Evolutionary conservation across 1,140 invertebrate species (phyloP), one percentile per base, ranked within the genome.

Genomic region (Belonocnema kinseyi): DNA sequence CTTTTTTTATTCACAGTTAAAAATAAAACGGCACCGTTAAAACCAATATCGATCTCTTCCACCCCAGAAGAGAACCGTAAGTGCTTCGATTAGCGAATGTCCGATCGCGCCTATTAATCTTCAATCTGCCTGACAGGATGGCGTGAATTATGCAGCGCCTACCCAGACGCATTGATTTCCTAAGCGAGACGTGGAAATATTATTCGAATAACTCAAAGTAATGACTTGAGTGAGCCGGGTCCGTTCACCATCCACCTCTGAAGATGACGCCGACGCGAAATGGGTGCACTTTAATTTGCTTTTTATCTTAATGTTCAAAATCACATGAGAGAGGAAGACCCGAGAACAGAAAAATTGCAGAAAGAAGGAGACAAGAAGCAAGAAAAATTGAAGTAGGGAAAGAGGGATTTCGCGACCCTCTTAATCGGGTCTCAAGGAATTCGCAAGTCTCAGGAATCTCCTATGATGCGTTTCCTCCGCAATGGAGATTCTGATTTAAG

Each of bases 201-300:
- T 88, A 90, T 87, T 82, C 85, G 80, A 86, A 90, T 90, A 90
- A 90, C 90, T 90, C 89, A 90, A 89, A 88, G 85, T 89, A 90
- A 91, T 86, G 88, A 90, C 83, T 77, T 78, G 77, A 77, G 77
- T 54, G 80, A 75, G 74, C 79, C 54, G 61, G 71, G 70, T 58
- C 50, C 21, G 51, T 80, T 80, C 51, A 79, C 61, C 75, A 53
- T 52, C 72, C 50, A 79, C 76, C 73, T 76, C 58, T 73, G 72
- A 66, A 46, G 50, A 76, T 76, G 51, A 26, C 79, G 78, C 77
- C 26, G 54, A 77, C 74, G 80, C 66, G 78, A 80, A 86, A 83
- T 82, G 80, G 77, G 61, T 56, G 78, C 73, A 51, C 75, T 82
- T 88, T 86, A 86, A 86, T 86, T 86, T 78, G 73, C 76, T 82